These are phyloP conservation scores for Micromussa lordhowensis DNA, from an alignment of 92 coral and sea anemone genomes.

Conservation along the genomic window DNA sequence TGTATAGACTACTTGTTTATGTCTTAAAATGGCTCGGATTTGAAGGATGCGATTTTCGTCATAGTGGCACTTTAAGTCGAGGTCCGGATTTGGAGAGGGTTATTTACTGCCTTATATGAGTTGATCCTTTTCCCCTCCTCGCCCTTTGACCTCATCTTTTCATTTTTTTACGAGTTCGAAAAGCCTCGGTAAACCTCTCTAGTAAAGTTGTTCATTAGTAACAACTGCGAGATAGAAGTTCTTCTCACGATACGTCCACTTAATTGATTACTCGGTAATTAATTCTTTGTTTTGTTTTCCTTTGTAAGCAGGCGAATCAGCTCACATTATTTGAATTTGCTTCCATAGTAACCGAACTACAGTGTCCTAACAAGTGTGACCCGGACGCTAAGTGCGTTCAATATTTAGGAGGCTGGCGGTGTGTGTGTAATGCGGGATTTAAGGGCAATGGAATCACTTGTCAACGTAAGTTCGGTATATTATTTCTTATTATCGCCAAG, in stretches of 20 bases:
- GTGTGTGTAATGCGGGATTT: constrained; percentile 77
- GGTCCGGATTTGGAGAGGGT: constrained; percentile 51
- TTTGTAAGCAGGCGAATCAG: no score
- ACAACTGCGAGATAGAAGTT: no score
- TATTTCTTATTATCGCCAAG: background rate
- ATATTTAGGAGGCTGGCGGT: constrained; percentile 53
- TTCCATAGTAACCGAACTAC: constrained; percentile 6
- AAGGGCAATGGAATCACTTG: constrained; percentile 76
- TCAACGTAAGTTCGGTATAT: constrained; percentile 61
- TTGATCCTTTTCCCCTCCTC: constrained; percentile 18
- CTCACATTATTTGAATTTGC: background rate
- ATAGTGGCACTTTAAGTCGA: no score
- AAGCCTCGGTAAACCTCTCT: no score
- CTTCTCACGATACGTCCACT: no score
- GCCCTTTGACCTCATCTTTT: constrained; percentile 12
- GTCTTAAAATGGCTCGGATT: no score
- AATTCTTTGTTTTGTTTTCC: background rate
- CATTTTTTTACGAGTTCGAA: no score
- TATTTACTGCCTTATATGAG: constrained; percentile 25
- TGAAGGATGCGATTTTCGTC: no score
- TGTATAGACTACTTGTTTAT: no score
- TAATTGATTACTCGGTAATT: no score
- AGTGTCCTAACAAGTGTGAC: constrained; percentile 66
- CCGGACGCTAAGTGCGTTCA: constrained; percentile 72
- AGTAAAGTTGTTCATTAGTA: no score